Conservation (phyloP, 53 echinoderm and acorn worm genomes). For the Paelopatides confundens region DNA sequence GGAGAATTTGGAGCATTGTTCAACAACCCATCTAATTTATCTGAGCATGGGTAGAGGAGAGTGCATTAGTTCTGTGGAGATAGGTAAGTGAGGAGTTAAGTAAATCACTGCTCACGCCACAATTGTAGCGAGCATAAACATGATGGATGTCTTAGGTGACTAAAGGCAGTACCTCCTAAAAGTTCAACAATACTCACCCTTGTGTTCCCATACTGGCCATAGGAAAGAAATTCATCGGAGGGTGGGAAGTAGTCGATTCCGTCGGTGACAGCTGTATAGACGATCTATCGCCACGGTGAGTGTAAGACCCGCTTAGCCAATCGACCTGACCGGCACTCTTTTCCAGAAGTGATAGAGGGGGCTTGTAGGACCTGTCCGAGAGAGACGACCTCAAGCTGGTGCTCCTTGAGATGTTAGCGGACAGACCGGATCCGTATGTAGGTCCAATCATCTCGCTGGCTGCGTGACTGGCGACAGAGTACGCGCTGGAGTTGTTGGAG, state of each 20-base stretch:
- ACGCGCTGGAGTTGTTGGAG: conserved; percentile 87
- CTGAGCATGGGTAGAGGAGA: no score
- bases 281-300: conserved; percentile 28
- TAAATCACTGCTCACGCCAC: no score
- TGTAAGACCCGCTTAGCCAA: conserved; percentile 74
- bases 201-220: conserved; percentile 48
- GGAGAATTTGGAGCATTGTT: no score
- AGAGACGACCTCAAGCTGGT: conserved; percentile 77
- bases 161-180: no score
- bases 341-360: conserved; percentile 43
- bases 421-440: conserved; percentile 60
- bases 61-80: no score
- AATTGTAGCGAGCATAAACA: no score
- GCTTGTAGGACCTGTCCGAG: conserved; percentile 77
- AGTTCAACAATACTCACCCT: conserved; percentile 8
- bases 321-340: conserved; percentile 61
- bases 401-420: conserved; percentile 71
- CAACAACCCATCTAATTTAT: no score
- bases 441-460: conserved; percentile 92
- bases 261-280: conserved; percentile 79
- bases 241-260: conserved; percentile 93
- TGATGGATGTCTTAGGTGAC: no score
- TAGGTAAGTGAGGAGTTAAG: no score
- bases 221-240: conserved; percentile 88
- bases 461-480: conserved; percentile 90